Evolutionary conservation across 2,888 invertebrate genomes (phyloP), one percentile per base, ranked within the genome.

Genomic region (Troilus luridus): DNA sequence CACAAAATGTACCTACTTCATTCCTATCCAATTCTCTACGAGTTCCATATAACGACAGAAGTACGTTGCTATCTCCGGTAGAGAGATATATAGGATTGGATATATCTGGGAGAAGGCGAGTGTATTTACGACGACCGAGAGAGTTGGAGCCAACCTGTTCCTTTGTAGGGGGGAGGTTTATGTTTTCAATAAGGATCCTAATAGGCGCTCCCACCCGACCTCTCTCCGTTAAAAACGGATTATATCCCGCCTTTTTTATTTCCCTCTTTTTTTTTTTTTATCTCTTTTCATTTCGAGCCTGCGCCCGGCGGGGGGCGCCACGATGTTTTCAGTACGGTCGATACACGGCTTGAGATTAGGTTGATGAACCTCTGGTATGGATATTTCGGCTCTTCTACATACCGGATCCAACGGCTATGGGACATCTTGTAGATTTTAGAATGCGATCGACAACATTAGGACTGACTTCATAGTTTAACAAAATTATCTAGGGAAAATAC

Each of bases 171-270:
- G 85, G 85, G 85, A 85, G 85, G 56, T 85, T 85, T 85, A 85
- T 85, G 85, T 85, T 85, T 85, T 85, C 85, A 85, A 85, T 85
- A 85, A 85, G 85, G 85, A 85, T 85, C 85, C 85, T 85, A 85
- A 85, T 85, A 85, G 85, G 85, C 85, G 85, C 85, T 85, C 85
- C 85, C 85, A 85, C 12, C 85, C 85, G 85, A 85, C 85, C 85
- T 85, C 85, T 85, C 85, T 85, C 85, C 85, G 85, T 85, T 85
- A 85, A 85, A 85, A 85, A 85, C 85, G 85, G 85, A 85, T 85
- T 85, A 85, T 85, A 85, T 85, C 85, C 85, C 85, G 56, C 85
- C 85, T 85, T 85, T 85, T 85, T 85, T 58, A 85, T 85, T 85
- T 85, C 54, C 21, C 56, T 85, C n/a, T 56, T 81, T 81, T 72